phyloP scores from a whole-genome alignment of 2,113 vertebrate genomes.

The Melanocharis versteri region DNA sequence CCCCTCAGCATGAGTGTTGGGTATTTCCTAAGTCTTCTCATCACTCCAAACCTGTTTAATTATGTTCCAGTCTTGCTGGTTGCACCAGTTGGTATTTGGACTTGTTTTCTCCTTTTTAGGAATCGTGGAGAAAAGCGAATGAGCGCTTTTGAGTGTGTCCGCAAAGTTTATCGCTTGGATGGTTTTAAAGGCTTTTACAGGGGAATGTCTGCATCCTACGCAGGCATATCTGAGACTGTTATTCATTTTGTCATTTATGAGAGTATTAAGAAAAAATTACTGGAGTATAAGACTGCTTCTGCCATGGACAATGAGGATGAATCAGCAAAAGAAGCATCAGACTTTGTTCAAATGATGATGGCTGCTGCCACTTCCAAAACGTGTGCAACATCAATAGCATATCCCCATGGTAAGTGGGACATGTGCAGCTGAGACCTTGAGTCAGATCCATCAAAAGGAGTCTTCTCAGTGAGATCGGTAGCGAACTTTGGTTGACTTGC shows the following conservation, averaged over 20 bases:
- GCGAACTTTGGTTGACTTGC: background rate
- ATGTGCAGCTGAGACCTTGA: background rate
- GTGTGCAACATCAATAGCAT: constrained; percentile 93
- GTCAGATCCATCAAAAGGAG: background rate
- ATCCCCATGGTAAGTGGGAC: constrained; percentile 87
- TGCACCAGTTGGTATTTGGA: background rate
- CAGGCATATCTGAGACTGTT: constrained; percentile 98
- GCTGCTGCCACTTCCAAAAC: constrained; percentile 98
- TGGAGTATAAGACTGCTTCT: constrained; percentile 81
- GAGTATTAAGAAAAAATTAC: constrained; percentile 91
- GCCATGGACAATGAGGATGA: constrained; percentile 85
- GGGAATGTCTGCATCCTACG: constrained; percentile 97
- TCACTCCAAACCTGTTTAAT: background rate
- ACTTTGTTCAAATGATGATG: constrained; percentile 97
- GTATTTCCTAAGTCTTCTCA: background rate
- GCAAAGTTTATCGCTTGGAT: constrained; percentile 89
- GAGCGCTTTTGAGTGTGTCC: constrained; percentile 91
- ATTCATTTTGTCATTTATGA: constrained; percentile 99
- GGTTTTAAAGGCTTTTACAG: constrained; percentile 94
- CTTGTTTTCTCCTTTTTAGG: constrained; percentile 62
- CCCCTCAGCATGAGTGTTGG: background rate
- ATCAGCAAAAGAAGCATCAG: constrained; percentile 86
- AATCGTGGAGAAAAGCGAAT: constrained; percentile 89
- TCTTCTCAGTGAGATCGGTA: background rate
- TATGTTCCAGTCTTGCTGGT: background rate